A percentile compares a stretch with the other conserved stretches of the same genome.
Evolutionary conservation across 2,888 invertebrate species (phyloP).

Genomic region (Crocallis elinguaria): DNA sequence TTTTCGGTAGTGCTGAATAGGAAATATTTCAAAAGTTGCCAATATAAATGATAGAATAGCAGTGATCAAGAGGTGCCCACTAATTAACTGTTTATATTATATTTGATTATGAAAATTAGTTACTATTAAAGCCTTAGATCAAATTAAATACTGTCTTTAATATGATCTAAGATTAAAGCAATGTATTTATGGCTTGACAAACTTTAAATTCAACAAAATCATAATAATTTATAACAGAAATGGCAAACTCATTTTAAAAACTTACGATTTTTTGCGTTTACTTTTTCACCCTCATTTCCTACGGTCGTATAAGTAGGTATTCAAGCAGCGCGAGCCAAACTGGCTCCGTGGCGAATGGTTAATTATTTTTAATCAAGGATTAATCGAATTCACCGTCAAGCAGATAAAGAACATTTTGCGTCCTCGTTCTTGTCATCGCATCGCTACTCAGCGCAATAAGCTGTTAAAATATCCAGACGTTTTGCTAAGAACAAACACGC

Average conservation of each 20-base stretch:
- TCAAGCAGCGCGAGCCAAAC: constrained; percentile 36
- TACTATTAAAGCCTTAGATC: no score
- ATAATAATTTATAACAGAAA: no score
- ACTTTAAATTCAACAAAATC: no score
- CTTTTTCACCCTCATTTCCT: no score
- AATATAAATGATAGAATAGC: constrained; percentile 45
- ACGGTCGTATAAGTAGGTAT: constrained; percentile 36
- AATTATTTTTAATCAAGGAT: constrained; percentile 71
- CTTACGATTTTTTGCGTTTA: no score
- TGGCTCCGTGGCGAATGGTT: constrained; percentile 60
- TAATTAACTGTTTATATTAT: no score
- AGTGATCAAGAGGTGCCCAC: no score
- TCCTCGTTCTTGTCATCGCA: constrained; percentile 58
- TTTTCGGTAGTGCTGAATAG: constrained; percentile 21
- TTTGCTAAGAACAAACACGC: constrained; percentile 52
- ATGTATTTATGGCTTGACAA: no score
- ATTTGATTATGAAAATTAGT: no score
- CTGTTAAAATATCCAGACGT: constrained; percentile 61
- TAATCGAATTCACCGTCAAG: constrained; percentile 62
- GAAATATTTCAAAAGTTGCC: not conserved
- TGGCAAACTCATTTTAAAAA: no score
- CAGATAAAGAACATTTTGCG: constrained; percentile 51
- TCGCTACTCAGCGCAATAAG: constrained; percentile 52
- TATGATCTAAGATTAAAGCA: no score
- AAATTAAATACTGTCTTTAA: no score